Percentiles rank a stretch among this genome's conserved stretches.
Conservation (phyloP, 2,113 vertebrate genomes). For the Campylomormyrus tamandua region DNA sequence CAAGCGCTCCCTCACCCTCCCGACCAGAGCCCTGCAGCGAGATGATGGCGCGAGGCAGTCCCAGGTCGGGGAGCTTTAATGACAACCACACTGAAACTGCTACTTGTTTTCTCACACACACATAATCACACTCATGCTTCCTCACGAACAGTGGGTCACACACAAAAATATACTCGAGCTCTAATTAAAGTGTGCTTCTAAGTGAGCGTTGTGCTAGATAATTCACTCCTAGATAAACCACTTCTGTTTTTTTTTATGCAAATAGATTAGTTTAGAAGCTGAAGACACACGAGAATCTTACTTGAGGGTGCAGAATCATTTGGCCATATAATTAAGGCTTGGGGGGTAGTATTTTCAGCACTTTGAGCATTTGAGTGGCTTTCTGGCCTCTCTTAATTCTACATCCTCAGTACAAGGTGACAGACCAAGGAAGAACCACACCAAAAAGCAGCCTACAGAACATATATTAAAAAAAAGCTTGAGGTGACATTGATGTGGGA, state of each 20-base stretch:
- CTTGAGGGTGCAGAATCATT: neutral
- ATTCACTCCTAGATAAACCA: neutral
- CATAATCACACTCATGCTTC: neutral
- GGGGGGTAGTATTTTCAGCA: neutral
- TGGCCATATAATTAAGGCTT: neutral
- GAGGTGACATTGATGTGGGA: neutral
- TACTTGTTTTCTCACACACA: neutral
- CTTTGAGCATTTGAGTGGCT: neutral
- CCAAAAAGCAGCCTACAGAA: neutral
- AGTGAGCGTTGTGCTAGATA: neutral
- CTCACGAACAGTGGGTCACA: neutral
- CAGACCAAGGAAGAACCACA: neutral
- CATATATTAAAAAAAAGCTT: neutral
- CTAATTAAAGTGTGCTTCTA: neutral
- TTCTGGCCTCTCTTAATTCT: neutral
- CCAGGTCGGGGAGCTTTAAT: slow-evolving; percentile 54
- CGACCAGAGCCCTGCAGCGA: slow-evolving; percentile 74
- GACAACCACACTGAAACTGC: neutral
- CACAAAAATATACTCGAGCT: neutral
- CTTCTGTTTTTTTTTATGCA: neutral
- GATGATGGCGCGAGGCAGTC: slow-evolving; percentile 68
- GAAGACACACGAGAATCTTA: neutral
- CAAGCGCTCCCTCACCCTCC: slow-evolving; percentile 59
- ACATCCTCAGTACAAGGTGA: neutral
- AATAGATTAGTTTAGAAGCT: neutral